phyloP scores from a whole-genome alignment of 2,113 vertebrate genomes.

The Erythrolamprus reginae region DNA sequence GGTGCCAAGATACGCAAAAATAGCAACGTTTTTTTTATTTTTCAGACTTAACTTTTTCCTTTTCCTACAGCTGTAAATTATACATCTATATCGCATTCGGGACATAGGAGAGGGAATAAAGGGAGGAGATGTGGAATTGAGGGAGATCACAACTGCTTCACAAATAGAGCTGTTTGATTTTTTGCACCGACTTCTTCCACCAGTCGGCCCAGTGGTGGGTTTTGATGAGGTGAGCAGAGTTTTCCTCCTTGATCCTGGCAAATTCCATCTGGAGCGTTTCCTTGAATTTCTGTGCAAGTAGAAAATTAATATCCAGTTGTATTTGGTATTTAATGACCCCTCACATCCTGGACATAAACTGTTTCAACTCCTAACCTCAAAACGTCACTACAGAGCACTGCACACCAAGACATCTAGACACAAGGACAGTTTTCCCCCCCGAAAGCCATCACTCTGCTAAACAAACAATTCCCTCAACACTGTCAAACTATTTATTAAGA shows the following conservation, averaged over 20 bases:
- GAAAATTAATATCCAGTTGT: not conserved
- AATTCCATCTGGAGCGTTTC: conserved; percentile 38
- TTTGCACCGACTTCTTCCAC: conserved; percentile 57
- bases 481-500: no score
- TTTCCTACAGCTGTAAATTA: not conserved
- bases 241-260: conserved; percentile 44
- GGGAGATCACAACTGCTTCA: not conserved
- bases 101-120: no score
- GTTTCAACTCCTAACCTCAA: no score
- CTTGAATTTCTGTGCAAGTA: conserved; percentile 49
- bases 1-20: not conserved
- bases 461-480: no score
- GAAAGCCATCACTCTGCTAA: no score
- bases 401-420: no score
- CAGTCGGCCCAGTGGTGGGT: conserved; percentile 45
- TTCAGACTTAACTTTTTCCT: not conserved
- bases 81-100: not conserved
- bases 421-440: no score
- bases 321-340: no score
- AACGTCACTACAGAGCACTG: no score
- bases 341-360: no score
- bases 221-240: conserved; percentile 24
- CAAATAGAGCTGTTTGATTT: conserved; percentile 55
- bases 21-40: not conserved
- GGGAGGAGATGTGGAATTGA: not conserved